Evolutionary conservation across 2,797 vertebrate species (phyloP).

Genomic region (Tachyglossus aculeatus): DNA sequence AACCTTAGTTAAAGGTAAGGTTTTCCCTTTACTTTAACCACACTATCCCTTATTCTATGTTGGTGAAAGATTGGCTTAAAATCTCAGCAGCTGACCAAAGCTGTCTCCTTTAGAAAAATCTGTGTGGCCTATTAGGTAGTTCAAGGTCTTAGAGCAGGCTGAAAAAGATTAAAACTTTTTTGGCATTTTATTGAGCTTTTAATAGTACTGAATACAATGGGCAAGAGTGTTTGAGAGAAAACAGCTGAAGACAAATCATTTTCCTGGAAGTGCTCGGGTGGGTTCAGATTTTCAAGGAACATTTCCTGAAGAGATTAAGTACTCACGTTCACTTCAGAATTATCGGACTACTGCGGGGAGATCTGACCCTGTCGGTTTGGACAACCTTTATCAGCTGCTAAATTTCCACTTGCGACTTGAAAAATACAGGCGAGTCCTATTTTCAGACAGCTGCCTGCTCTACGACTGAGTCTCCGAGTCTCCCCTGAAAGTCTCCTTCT

Average conservation of each 20-base stretch:
- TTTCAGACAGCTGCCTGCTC: background rate
- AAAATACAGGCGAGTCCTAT: background rate
- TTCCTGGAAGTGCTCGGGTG: background rate
- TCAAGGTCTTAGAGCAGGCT: background rate
- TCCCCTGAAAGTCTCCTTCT: too few species aligned
- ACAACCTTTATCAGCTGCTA: background rate
- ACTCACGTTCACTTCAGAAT: background rate
- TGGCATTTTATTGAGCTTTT: background rate
- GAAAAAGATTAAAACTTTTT: background rate
- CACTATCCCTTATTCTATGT: background rate
- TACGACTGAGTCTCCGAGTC: background rate
- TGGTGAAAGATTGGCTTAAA: background rate
- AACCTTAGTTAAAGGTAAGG: too few species aligned
- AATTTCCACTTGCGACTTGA: background rate
- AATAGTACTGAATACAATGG: background rate
- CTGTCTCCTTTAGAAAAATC: background rate
- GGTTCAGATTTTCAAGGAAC: background rate
- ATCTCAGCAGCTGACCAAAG: background rate
- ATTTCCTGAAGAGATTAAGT: background rate
- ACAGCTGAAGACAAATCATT: background rate
- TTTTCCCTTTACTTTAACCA: background rate
- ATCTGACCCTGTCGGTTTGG: background rate
- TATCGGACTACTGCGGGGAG: background rate
- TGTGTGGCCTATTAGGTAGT: background rate
- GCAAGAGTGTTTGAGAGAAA: background rate